Evolutionary conservation across 2,797 vertebrate genomes (phyloP), one percentile per base, ranked within the genome.

Genomic region (Pygocentrus nattereri): DNA sequence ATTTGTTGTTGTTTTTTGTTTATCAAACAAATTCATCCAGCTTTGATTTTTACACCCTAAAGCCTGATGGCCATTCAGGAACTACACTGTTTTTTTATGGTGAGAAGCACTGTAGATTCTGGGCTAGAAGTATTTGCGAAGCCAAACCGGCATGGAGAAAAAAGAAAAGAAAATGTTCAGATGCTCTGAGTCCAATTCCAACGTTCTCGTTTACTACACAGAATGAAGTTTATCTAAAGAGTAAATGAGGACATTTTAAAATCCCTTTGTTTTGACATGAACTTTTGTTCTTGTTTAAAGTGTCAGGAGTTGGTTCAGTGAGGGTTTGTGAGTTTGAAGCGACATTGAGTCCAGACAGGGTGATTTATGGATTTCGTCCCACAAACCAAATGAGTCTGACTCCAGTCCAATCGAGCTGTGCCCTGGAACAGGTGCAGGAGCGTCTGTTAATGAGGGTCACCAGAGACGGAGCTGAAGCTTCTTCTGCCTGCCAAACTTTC

Each of bases 361-460:
- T 79, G 82, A 84, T 86, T 76, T 65, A 79, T 82, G 59, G 68
- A 76, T 82, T 76, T 31, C 23, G 47, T 67, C 68, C 73, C n/a
- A 38, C 15, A 8, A 71, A 72, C 38, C 68, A 76, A 84, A 76
- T 11, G 13, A 79, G 34, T 72, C 41, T 74, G 82, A 84, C 80
- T 68, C 41, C 27, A 50, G 83, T 86, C 87, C 85, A 87, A 47
- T 85, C 88, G 75, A 56, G 30, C 64, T 15, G 76, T 72, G 81
- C 59, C 59, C 82, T 82, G 81, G 81, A 87, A 72, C 23, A 54
- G 31, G 13, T 76, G 52, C 27, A 71, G 70, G 83, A 72, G 30
- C 27, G 54, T 27, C 58, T 78, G 78, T 76, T 91, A 89, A 91
- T 89, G 88, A 91, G 88, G 85, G 86, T 90, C 86, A 85, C 75